Percentiles rank a stretch among this genome's conserved stretches.
Evolutionary conservation across 2,113 vertebrate species (phyloP).

Genomic region (Tragelaphus imberbis): DNA sequence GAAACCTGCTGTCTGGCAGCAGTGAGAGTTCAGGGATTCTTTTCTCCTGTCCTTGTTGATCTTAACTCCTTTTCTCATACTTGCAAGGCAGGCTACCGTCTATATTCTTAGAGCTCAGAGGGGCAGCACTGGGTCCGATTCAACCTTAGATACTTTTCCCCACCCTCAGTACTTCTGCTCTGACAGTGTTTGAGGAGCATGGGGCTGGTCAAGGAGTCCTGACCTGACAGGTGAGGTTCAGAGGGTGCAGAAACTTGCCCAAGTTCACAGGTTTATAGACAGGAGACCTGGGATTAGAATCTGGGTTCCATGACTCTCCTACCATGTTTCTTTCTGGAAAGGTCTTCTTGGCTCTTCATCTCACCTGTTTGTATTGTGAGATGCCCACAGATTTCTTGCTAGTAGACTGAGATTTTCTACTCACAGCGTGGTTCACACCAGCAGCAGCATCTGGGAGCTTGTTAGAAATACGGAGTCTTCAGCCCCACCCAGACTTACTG

Average conservation of each 20-base stretch:
- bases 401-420: not conserved
- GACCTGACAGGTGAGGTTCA: not conserved
- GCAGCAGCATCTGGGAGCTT: not conserved
- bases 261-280: not conserved
- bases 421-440: not conserved
- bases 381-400: not conserved
- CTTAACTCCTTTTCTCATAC: not conserved
- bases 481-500: not conserved
- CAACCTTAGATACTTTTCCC: not conserved
- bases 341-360: not conserved
- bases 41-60: not conserved
- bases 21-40: not conserved
- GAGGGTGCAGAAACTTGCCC: not conserved
- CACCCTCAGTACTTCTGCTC: not conserved
- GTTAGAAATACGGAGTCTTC: not conserved
- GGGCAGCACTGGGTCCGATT: not conserved
- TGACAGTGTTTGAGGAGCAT: not conserved
- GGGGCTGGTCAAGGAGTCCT: not conserved
- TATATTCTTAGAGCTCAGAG: not conserved
- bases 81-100: not conserved
- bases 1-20: not conserved
- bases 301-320: not conserved
- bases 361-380: not conserved
- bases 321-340: not conserved
- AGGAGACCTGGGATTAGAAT: not conserved